phyloP scores from a whole-genome alignment of 2,797 vertebrate genomes.

The Pipistrellus kuhlii region DNA sequence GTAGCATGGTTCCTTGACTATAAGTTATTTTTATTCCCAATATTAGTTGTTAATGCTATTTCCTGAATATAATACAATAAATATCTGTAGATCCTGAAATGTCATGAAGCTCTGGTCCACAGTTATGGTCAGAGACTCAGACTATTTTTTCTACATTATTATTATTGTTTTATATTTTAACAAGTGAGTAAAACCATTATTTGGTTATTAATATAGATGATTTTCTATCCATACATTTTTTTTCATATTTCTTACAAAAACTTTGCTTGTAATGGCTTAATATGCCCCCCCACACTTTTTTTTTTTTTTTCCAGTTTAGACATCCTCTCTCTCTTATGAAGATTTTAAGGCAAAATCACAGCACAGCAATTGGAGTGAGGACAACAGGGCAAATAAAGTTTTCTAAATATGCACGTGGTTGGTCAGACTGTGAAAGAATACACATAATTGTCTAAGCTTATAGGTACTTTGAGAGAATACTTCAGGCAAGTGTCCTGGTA shows the following conservation, averaged over 20 bases:
- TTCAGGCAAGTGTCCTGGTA: not conserved
- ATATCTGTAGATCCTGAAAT: not conserved
- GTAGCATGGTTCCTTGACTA: not conserved
- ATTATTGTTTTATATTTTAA: not conserved
- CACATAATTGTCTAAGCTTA: constrained; percentile 28
- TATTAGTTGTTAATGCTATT: not conserved
- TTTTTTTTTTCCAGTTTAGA: not conserved
- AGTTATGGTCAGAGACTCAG: not conserved
- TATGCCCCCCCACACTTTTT: not conserved
- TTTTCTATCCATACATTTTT: not conserved
- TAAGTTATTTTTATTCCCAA: not conserved
- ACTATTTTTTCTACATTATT: not conserved
- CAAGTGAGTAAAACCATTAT: not conserved
- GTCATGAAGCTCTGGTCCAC: not conserved
- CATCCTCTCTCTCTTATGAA: constrained; percentile 30
- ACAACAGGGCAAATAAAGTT: constrained; percentile 15
- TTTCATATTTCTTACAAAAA: not conserved
- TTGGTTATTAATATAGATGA: not conserved
- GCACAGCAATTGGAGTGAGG: not conserved
- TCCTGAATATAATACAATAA: not conserved
- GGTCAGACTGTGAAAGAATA: constrained; percentile 1
- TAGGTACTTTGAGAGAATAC: constrained; percentile 18
- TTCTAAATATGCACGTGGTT: constrained; percentile 6
- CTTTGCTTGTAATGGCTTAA: not conserved
- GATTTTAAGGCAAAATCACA: constrained; percentile 10